Evolutionary conservation across 2,888 invertebrate species (phyloP), one percentile per base, ranked within the genome.

Genomic region (Acronicta psi): DNA sequence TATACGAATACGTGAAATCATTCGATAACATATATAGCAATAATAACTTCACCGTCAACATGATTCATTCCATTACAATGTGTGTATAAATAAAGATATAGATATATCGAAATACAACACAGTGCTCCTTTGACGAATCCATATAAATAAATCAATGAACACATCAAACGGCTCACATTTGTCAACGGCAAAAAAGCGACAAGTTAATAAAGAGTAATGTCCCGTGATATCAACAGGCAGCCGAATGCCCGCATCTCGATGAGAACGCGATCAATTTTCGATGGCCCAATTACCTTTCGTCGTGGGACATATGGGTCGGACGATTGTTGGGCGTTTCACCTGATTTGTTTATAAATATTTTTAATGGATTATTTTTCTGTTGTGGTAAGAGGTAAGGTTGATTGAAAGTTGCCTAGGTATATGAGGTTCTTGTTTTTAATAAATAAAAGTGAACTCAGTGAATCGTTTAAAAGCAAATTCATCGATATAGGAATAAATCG

Each of bases 201-300:
- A 72, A 68, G 59, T 75, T 77, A 75, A 77, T 77, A 77, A 62
- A 77, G 77, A 75, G 46, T 73, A 77, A 75, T 83, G 77, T 68
- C 73, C 68, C 62, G 72, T 70, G 84, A 84, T 86, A 90, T 86
- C 77, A 81, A 79, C 79, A 79, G 78, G 77, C 80, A 79, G 55
- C 64, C 46, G 73, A 79, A 75, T 81, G 73, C 89, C 89, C 89
- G 89, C 86, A 90, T 90, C 85, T 80, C 83, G 73, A 77, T 79
- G 76, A 76, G 75, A 74, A 72, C 69, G 56, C 79, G 83, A 87
- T 87, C 87, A 87, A 89, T 91, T 90, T 86, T 84, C 85, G 81
- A 82, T 82, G 82, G 77, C 80, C 85, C 87, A 90, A 91, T 92
- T 91, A 89, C 84, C 82, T 87, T 83, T 83, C 47, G 42, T 51